A percentile compares a stretch with the other conserved stretches of the same genome.
These are phyloP conservation scores for Falco punctatus DNA, from an alignment of 2,113 vertebrate genomes.

Conservation along the genomic window DNA sequence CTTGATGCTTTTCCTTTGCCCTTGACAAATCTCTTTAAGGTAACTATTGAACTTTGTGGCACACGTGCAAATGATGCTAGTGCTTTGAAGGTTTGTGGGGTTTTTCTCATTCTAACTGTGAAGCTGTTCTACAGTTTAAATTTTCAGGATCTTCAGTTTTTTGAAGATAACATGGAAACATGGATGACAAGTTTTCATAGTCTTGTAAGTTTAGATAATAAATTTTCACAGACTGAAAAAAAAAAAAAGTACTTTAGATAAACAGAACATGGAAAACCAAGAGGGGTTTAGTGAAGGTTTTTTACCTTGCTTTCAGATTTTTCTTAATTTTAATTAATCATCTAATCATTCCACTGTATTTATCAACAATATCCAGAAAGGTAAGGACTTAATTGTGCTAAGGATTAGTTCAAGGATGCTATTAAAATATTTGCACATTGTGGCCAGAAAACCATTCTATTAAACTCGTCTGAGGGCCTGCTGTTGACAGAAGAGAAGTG, in stretches of 20 bases:
- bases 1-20: constrained; percentile 95
- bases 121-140: constrained; percentile 99
- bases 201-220: constrained; percentile 95
- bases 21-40: constrained; percentile 96
- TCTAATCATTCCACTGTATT: background rate
- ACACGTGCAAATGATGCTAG: constrained; percentile 92
- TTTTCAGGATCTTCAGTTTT: constrained; percentile 99
- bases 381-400: background rate
- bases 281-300: background rate
- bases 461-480: background rate
- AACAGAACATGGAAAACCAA: background rate
- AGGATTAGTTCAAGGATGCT: background rate
- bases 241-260: background rate
- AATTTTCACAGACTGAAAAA: constrained; percentile 91
- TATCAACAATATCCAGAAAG: background rate
- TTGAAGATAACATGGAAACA: constrained; percentile 99
- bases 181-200: constrained; percentile 99
- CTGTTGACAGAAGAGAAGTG: background rate
- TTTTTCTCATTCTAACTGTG: constrained; percentile 93
- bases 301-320: background rate
- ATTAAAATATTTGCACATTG: background rate
- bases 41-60: constrained; percentile 95
- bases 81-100: constrained; percentile 95
- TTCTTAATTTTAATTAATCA: background rate
- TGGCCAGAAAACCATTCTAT: background rate